Evolutionary conservation across 2,113 vertebrate species (phyloP).

Genomic region (Lepus timidus): DNA sequence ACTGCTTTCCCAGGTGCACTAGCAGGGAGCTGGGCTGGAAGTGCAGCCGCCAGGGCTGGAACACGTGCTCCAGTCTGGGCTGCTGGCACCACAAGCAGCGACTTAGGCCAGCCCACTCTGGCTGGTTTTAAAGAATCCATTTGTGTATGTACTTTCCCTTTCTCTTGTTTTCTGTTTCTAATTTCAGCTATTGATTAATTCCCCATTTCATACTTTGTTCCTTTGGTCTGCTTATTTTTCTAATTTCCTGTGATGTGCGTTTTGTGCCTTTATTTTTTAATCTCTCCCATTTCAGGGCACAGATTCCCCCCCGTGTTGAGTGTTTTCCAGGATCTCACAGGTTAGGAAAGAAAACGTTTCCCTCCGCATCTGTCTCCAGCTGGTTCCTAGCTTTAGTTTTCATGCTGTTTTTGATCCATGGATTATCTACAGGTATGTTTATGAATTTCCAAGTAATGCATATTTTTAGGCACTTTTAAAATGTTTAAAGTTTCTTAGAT

Average conservation of each 20-base stretch:
- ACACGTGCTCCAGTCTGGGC: no score
- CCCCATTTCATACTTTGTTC: not conserved
- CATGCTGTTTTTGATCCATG: slow-evolving; percentile 8
- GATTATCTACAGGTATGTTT: slow-evolving; percentile 51
- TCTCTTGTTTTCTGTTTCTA: slow-evolving; percentile 51
- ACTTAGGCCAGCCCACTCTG: no score
- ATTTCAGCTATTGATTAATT: slow-evolving; percentile 40
- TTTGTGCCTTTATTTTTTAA: slow-evolving; percentile 28
- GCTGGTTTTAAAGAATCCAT: slow-evolving; percentile 25
- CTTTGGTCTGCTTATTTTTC: not conserved
- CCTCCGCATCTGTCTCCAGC: slow-evolving; percentile 37
- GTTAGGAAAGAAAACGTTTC: slow-evolving; percentile 45
- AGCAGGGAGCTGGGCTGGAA: no score
- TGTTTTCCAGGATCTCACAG: not conserved
- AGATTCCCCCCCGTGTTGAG: not conserved
- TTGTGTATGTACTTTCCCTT: not conserved
- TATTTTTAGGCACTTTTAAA: slow-evolving; percentile 27
- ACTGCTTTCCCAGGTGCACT: no score
- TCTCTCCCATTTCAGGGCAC: not conserved
- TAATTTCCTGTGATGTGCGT: not conserved
- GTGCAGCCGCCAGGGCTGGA: no score
- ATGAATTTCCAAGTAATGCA: slow-evolving; percentile 58
- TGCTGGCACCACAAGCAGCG: no score
- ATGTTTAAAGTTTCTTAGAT: slow-evolving; percentile 3
- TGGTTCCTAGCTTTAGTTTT: slow-evolving; percentile 10